Base-by-base conservation (phyloP, 2,113 vertebrate genomes). In the Mesembrinibis cayennensis region DNA sequence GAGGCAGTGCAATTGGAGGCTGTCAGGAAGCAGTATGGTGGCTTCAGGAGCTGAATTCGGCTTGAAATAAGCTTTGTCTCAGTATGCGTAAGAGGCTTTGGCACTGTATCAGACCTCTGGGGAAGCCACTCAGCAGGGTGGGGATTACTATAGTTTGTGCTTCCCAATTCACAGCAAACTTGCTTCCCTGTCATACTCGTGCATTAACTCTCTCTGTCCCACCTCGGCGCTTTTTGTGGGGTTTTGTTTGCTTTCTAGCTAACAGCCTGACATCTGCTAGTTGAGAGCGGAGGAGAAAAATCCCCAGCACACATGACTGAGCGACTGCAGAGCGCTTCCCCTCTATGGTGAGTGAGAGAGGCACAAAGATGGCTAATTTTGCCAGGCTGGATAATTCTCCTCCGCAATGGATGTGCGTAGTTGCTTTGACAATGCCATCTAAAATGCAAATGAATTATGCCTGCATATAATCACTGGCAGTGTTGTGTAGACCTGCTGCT, bases 61-160 rank as follows among this genome's bases (percentile, higher is more conserved):
- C 96, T 97, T 93, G 95, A 98, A 98, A 98, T 97, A 96, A 98
- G 97, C 98, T 98, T 98, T 98, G 98, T 98, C 98, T 98, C 98
- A 98, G 93, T 97, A 94, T 97, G 97, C 79, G 91, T 98, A 98
- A 98, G 96, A 98, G 96, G 98, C 97, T 98, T 98, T 98, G 98
- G 98, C 95, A 96, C 97, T 91, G 97, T 97, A 97, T 98, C 98
- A 98, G 98, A 98, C 97, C 98, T 98, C 98, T 96, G 97, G 97
- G 98, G 98, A 98, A 98, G 95, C 97, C 97, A 97, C 97, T 92
- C 98, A 98, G 98, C 97, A 65, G 98, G 98, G 97, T 94, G 93
- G 97, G 98, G 98, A 98, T 98, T 98, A 97, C 97, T 95, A 97
- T 95, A 97, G 97, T 97, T 97, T 97, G 96, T 98, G 97, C 97